These are phyloP conservation scores for Coecobrya sp. DNA, from an alignment of 2,888 invertebrate species.

Conservation along the genomic window DNA sequence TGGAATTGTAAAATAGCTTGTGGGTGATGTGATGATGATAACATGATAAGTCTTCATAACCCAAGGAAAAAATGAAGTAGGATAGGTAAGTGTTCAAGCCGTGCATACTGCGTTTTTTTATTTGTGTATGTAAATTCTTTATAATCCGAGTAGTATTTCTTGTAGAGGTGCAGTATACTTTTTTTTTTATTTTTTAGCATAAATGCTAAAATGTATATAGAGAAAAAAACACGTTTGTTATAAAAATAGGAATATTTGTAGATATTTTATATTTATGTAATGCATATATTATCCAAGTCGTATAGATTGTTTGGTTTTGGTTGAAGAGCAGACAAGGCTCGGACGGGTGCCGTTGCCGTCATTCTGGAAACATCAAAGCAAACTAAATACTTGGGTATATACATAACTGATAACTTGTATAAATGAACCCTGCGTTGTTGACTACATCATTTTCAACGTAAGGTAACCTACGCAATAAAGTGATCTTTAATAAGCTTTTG, in stretches of 20 bases:
- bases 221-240: neutral
- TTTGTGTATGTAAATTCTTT: neutral
- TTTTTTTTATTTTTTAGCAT: neutral
- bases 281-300: neutral
- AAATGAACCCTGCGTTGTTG: no score
- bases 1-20: conserved; percentile 24
- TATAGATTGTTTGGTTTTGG: no score
- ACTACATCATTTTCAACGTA: no score
- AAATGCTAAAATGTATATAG: neutral
- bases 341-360: neutral
- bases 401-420: no score
- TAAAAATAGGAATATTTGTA: no score
- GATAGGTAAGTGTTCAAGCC: conserved; percentile 44
- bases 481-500: neutral
- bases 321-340: no score
- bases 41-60: neutral
- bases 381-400: neutral
- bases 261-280: neutral
- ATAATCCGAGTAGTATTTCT: neutral
- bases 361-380: neutral
- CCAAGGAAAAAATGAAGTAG: neutral
- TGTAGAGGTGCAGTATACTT: neutral
- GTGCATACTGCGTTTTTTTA: neutral
- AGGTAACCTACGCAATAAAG: conserved; percentile 16
- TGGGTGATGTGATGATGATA: neutral